phyloP scores from a whole-genome alignment of 2,113 vertebrate species.

The Todiramphus saurophagus region DNA sequence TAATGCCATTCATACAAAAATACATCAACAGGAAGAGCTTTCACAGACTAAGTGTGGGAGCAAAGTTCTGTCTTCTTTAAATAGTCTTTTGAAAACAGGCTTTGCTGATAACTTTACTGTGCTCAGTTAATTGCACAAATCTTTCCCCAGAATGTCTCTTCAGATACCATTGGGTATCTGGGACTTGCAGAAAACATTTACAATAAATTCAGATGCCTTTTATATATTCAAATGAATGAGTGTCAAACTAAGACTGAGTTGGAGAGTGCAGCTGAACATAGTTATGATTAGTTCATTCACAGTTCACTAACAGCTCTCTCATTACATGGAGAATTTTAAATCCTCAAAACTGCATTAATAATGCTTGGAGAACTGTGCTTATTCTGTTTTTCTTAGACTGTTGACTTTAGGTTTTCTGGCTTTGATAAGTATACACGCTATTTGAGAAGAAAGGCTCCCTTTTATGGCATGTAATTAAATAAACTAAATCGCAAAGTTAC shows the following conservation, averaged over 20 bases:
- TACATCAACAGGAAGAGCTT: neutral
- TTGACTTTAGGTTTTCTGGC: neutral
- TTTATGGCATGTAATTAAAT: neutral
- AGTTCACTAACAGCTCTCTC: neutral
- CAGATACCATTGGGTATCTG: neutral
- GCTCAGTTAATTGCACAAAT: neutral
- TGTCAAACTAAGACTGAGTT: neutral
- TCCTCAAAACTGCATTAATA: neutral
- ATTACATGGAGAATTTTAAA: neutral
- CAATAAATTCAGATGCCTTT: neutral
- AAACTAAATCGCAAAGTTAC: neutral
- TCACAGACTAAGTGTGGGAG: neutral
- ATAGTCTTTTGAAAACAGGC: neutral
- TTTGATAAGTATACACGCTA: neutral
- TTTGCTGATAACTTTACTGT: neutral
- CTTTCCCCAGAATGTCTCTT: neutral
- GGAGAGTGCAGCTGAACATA: neutral
- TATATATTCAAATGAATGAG: neutral
- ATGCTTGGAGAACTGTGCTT: neutral
- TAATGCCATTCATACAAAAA: neutral
- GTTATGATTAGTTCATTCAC: neutral
- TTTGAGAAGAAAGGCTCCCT: neutral
- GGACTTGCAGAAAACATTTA: neutral
- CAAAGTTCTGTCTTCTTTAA: neutral
- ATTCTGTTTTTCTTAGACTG: neutral